Base-by-base conservation (phyloP, 1,140 invertebrate genomes). In the Philopotamus ludificatus region DNA sequence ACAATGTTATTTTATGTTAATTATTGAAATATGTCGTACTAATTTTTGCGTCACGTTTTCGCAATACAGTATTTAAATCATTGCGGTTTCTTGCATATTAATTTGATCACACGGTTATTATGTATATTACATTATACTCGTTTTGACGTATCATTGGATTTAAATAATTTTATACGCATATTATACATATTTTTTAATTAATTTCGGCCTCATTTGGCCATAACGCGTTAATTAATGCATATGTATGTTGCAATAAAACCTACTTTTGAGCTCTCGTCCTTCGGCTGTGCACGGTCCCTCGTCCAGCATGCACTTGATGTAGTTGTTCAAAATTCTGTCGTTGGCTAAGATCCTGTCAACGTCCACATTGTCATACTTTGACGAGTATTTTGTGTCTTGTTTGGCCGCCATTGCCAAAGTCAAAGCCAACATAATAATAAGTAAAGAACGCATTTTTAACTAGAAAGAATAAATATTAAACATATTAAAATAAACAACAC, bases 221-320 rank as follows among this genome's bases (percentile, higher is more conserved):
- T 7, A 34, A 34, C 12, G 28, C 4, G 12, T 34, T 34, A 34
- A 34, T 34, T 34, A 34, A 34, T 4, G 28, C 28, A 12, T 34
- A n/a, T 34, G 28, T 34, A 34, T n/a, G n/a, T n/a, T n/a, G n/a
- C n/a, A n/a, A n/a, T n/a, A n/a, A n/a, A 12, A 80, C 85, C 85
- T 77, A 89, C 87, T 84, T 80, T 88, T 89, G 4, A 91, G 76
- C 72, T 91, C 88, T 8, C 83, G 81, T 1, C 87, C 89, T 68
- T 90, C 88, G 0, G 85, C 75, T 0, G 89, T 87, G 73, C 89
- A 92, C 1, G 84, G 79, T 18, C 87, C 89, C 59, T 86, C 81
- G 0, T 86, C 85, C 71, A 90, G 71, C 71, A 90, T 73, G 64
- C 89, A 92, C 63, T 85, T 87, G 18, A 89, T 82, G 72, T 90